A percentile compares a stretch with the other conserved stretches of the same genome.
phyloP scores from a whole-genome alignment of 2,888 invertebrate genomes.

The Schrankia costaestrigalis region DNA sequence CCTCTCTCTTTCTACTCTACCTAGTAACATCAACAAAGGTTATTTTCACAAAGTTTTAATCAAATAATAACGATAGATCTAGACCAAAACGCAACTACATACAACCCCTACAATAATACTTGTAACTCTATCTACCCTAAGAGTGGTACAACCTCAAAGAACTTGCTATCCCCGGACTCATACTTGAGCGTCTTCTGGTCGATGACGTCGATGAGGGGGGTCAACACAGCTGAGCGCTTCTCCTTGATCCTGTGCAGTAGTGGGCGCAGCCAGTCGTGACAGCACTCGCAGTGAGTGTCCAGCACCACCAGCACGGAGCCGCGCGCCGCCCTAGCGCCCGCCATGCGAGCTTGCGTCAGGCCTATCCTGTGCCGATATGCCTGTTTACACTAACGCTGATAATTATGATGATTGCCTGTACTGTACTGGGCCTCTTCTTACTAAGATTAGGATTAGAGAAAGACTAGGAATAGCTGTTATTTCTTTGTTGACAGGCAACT shows the following conservation, averaged over 20 bases:
- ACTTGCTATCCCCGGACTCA: constrained; percentile 26
- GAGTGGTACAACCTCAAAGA: constrained; percentile 61
- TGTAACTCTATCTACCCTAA: too few species aligned
- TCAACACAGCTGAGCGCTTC: constrained; percentile 87
- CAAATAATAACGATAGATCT: too few species aligned
- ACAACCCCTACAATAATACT: too few species aligned
- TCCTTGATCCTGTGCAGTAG: constrained; percentile 88
- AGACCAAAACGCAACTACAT: too few species aligned
- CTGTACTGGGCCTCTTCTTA: too few species aligned
- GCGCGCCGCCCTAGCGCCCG: constrained; percentile 83
- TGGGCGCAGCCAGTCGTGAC: constrained; percentile 91
- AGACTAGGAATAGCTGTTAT: too few species aligned
- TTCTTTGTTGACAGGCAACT: too few species aligned
- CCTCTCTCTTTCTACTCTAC: too few species aligned
- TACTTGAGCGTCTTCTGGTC: constrained; percentile 83
- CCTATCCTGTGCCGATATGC: constrained; percentile 76
- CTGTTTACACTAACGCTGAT: constrained; percentile 69
- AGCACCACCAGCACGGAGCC: constrained; percentile 86
- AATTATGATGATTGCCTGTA: too few species aligned
- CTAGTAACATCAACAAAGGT: too few species aligned
- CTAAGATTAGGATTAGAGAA: too few species aligned
- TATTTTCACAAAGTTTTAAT: too few species aligned
- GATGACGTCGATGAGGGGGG: constrained; percentile 96
- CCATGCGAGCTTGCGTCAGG: constrained; percentile 86
- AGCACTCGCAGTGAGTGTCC: constrained; percentile 94